Percentiles rank a stretch among this genome's conserved stretches.
These are phyloP conservation scores for Xenotilapia caudafasciata DNA, from an alignment of 2,113 vertebrate species.

Conservation along the genomic window DNA sequence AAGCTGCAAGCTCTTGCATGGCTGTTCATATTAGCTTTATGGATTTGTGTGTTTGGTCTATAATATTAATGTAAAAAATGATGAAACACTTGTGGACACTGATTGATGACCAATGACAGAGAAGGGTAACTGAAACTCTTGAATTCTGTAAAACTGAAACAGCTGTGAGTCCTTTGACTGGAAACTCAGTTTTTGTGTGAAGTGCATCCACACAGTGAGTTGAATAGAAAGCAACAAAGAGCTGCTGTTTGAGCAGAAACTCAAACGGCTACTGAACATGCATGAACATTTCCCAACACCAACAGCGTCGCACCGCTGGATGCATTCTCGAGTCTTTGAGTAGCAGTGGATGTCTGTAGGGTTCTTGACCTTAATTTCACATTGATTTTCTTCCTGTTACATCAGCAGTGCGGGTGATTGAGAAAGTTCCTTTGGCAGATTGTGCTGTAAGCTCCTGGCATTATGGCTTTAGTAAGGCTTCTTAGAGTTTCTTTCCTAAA, in stretches of 20 bases:
- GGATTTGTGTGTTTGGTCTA: neutral
- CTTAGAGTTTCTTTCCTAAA: neutral
- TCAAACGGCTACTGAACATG: neutral
- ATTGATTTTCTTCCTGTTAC: neutral
- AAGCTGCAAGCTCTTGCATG: neutral
- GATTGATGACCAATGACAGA: neutral
- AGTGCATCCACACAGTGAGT: neutral
- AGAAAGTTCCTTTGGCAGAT: neutral
- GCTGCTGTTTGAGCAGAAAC: neutral
- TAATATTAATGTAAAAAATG: neutral
- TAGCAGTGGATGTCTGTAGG: neutral
- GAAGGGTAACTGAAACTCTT: neutral
- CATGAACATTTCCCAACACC: neutral
- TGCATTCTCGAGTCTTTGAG: neutral
- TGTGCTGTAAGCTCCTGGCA: neutral
- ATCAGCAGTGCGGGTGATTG: neutral
- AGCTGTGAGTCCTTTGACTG: neutral
- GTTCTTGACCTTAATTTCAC: neutral
- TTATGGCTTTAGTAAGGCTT: neutral
- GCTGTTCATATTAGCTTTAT: neutral
- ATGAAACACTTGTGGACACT: neutral
- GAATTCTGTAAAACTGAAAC: neutral
- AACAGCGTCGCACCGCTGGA: neutral
- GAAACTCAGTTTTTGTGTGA: neutral
- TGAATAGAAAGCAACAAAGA: neutral